phyloP scores from a whole-genome alignment of 2,888 invertebrate genomes.

The Metellina segmentata region DNA sequence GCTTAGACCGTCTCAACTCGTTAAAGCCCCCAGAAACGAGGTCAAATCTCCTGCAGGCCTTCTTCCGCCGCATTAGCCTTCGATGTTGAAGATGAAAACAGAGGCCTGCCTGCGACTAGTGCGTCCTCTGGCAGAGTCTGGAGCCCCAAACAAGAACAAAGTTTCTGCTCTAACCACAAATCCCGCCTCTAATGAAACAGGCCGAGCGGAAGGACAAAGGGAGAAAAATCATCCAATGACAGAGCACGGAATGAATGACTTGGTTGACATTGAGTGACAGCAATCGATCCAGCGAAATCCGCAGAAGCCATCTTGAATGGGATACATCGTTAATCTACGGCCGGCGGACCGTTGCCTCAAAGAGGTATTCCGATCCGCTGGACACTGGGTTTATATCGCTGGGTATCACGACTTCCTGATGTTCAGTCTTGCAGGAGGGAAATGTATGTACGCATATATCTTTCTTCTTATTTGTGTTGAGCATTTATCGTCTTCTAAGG shows the following conservation, averaged over 20 bases:
- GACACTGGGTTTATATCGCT: conserved; percentile 47
- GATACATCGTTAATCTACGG: conserved; percentile 65
- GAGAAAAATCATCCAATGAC: conserved; percentile 43
- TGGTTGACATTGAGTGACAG: conserved; percentile 63
- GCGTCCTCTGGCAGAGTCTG: no score
- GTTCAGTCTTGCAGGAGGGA: not conserved
- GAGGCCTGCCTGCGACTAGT: not conserved
- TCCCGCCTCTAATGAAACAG: conserved; percentile 55
- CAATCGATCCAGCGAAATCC: conserved; percentile 67
- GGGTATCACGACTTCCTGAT: not conserved
- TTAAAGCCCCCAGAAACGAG: conserved; percentile 24
- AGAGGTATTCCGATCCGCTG: conserved; percentile 49
- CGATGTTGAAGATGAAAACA: not conserved
- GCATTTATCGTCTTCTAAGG: not conserved
- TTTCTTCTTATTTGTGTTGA: not conserved
- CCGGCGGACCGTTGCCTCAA: conserved; percentile 43
- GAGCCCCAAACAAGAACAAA: conserved; percentile 1
- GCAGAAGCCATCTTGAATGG: conserved; percentile 63
- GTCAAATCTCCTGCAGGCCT: conserved; percentile 6
- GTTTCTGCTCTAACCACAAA: conserved; percentile 42
- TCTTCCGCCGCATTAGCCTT: conserved; percentile 17
- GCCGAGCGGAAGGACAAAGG: conserved; percentile 38
- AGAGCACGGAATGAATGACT: conserved; percentile 66
- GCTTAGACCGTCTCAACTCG: conserved; percentile 33
- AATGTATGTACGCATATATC: conserved; percentile 6